phyloP scores from a whole-genome alignment of 2,113 vertebrate genomes.

The Cichladusa arquata region DNA sequence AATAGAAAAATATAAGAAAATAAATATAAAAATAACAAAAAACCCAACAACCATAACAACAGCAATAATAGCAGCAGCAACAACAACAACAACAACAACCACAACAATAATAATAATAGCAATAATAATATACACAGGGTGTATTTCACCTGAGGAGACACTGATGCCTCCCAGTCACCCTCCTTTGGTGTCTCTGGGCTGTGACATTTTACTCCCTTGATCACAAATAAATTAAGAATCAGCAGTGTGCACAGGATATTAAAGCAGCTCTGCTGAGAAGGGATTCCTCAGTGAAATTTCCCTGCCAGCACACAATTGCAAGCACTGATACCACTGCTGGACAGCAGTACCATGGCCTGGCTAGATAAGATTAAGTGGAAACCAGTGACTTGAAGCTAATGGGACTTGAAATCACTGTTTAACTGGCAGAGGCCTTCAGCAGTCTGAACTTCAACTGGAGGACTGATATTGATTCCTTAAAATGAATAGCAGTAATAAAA shows the following conservation, averaged over 20 bases:
- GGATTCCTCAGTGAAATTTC: background rate
- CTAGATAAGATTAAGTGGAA: background rate
- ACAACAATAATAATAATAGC: background rate
- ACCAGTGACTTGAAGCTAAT: background rate
- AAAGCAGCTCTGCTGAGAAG: background rate
- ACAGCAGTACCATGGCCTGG: background rate
- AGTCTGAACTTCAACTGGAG: background rate
- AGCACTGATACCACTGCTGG: background rate
- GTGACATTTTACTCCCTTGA: background rate
- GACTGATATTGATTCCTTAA: background rate
- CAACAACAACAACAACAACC: too few species aligned
- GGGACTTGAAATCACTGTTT: background rate
- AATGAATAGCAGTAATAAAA: slow-evolving; percentile 24
- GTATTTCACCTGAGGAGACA: background rate
- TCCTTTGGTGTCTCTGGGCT: background rate
- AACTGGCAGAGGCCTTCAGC: background rate
- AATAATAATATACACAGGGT: rapidly evolving
- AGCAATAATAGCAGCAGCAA: background rate
- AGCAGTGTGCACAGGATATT: background rate
- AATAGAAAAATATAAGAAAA: too few species aligned
- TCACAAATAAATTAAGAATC: background rate
- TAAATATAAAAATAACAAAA: background rate
- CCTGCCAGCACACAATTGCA: background rate
- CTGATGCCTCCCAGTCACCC: background rate
- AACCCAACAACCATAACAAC: background rate